phyloP scores from a whole-genome alignment of 1,140 invertebrate species.

The Grapholita molesta region DNA sequence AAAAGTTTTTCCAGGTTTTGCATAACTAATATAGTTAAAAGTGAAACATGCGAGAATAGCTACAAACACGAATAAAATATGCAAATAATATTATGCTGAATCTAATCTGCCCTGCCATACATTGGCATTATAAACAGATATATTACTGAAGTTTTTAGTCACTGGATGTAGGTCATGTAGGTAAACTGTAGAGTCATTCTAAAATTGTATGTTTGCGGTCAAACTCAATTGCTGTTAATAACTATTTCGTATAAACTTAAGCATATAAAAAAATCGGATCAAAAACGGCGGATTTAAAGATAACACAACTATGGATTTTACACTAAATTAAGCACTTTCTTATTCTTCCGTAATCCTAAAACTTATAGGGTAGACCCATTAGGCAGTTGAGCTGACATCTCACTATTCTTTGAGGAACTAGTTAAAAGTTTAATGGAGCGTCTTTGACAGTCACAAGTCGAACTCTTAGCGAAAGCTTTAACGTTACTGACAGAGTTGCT shows the following conservation, averaged over 20 bases:
- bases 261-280: too few relatives aligned
- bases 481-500: not conserved
- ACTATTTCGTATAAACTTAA: too few relatives aligned
- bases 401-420: not conserved
- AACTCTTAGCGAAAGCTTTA: not conserved
- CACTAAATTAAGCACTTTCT: not conserved
- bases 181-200: not conserved
- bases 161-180: not conserved
- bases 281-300: too few relatives aligned
- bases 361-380: not conserved
- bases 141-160: not conserved
- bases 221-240: too few relatives aligned
- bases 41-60: not conserved
- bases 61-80: not conserved
- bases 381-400: not conserved
- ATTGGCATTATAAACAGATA: not conserved
- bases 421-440: not conserved
- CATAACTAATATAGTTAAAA: not conserved
- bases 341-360: not conserved
- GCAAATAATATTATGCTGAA: not conserved
- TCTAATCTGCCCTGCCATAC: not conserved
- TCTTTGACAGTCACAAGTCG: not conserved
- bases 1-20: not conserved
- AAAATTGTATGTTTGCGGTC: too few relatives aligned
- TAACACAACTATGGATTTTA: not conserved